Base-by-base conservation (phyloP, 1,140 invertebrate species). In the Paralvinella palmiformis region DNA sequence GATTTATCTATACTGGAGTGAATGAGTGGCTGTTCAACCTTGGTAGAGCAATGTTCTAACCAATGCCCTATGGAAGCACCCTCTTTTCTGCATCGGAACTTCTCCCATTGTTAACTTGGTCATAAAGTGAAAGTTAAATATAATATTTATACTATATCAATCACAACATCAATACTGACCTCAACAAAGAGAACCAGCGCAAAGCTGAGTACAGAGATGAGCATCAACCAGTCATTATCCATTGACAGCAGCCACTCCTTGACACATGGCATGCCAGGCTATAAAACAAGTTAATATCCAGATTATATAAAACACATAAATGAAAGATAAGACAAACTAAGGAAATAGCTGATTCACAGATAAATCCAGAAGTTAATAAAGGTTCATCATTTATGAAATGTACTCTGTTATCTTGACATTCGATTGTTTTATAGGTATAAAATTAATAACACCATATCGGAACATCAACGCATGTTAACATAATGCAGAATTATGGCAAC, bases 121-220 rank as follows among this genome's bases (percentile, higher is more conserved):
- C n/a, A n/a, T n/a, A n/a, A n/a, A n/a, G n/a, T n/a, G n/a, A n/a
- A n/a, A n/a, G n/a, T n/a, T n/a, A n/a, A n/a, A n/a, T n/a, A n/a
- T n/a, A n/a, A n/a, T n/a, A n/a, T n/a, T n/a, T n/a, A n/a, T n/a
- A n/a, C n/a, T n/a, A n/a, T n/a, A n/a, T n/a, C n/a, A n/a, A n/a
- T n/a, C n/a, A n/a, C n/a, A n/a, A n/a, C n/a, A n/a, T n/a, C n/a
- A 15, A 22, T 58, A 76, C 76, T 70, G 82, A 90, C 89, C 84
- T 91, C 90, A 33, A 89, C 76, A 65, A 90, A 83, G 69, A 91
- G 86, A 50, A 88, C 86, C 36, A 87, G 74, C 31, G 90, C 81
- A 73, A 91, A 88, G 41, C 85, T 82, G 35, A 86, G 78, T 35
- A 92, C 82, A 29, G 91, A 85, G 36, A 91, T 74, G 27, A 91